Base-by-base conservation (phyloP, 1,140 invertebrate species). In the Solenopsis fugax region DNA sequence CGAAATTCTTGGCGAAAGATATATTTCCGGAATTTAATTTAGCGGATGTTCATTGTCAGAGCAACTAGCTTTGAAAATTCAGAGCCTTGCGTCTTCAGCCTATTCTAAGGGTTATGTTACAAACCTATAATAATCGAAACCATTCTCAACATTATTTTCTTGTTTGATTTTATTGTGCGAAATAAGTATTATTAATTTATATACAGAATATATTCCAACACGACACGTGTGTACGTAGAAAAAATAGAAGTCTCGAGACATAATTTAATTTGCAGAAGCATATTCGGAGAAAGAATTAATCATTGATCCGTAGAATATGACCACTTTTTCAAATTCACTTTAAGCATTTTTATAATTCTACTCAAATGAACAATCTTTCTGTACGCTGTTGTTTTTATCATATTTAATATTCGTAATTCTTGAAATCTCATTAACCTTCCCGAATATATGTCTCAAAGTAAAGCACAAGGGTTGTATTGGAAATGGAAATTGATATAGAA, bases 31-130 rank as follows among this genome's bases (percentile, higher is more conserved):
- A 72, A 56, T 89, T 89, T 80, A 56, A 86, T 89, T 80, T 86
- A 41, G 34, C 87, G 48, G 41, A 12, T 37, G 16, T 37, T 41
- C 67, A 50, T 89, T 67, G 72, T 48, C 56, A 10, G 13, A 67
- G 41, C 54, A 85, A 85, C 81, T 65, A 78, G 81, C 60, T 89
- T 62, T 75, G 54, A 72, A 89, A 89, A 89, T 89, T 72, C 72
- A 69, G 67, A 65, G 12, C 62, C 10, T 29, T 29, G 13, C 34
- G 29, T 2, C 1, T 29, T 29, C 29, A 29, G 29, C 29, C 29
- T 41, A 54, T 13, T 21, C n/a, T 9, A 12, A 9, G 6, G 10
- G 4, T 18, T 21, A 24, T 41, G 7, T 72, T 60, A 29, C n/a
- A 21, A 37, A 7, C 41, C 0, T 41, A 41, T 67, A 54, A 54